A percentile compares a stretch with the other conserved stretches of the same genome.
Conservation (phyloP, 2,797 vertebrate species). For the Lepidocolaptes lacrymiger region DNA sequence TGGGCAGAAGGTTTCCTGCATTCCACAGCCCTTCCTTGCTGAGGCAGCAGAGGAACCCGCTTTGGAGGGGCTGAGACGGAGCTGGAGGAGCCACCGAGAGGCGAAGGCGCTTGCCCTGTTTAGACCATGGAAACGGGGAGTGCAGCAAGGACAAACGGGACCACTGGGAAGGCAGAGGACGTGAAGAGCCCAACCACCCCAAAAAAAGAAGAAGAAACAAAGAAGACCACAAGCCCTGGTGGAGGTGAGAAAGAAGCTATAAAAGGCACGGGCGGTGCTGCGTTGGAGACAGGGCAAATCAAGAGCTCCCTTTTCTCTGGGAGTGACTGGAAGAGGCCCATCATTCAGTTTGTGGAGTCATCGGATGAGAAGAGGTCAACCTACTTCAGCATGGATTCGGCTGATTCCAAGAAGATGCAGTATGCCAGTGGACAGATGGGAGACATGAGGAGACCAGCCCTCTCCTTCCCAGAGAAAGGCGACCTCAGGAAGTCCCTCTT, state of each 20-base stretch:
- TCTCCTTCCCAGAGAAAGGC: conserved; percentile 75
- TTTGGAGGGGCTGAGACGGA: not conserved
- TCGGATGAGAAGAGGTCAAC: conserved; percentile 76
- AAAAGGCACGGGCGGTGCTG: conserved; percentile 43
- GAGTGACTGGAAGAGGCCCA: conserved; percentile 78
- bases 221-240: conserved; percentile 60
- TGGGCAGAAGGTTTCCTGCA: not conserved
- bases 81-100: not conserved
- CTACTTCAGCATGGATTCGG: conserved; percentile 80
- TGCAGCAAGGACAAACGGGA: conserved; percentile 58
- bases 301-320: conserved; percentile 74
- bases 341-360: conserved; percentile 80
- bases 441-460: conserved; percentile 60
- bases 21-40: conserved; percentile 11
- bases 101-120: not conserved
- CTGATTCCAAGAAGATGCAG: conserved; percentile 71
- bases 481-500: conserved; percentile 77
- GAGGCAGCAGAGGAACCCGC: not conserved
- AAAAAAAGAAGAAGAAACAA: conserved; percentile 67
- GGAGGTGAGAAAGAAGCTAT: conserved; percentile 59
- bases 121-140: conserved; percentile 69
- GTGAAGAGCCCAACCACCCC: conserved; percentile 38
- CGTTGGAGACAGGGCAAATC: conserved; percentile 70
- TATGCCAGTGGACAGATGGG: conserved; percentile 72
- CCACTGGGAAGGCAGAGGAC: conserved; percentile 63